A percentile compares a stretch with the other conserved stretches of the same genome.
Evolutionary conservation across 2,113 vertebrate species (phyloP).

Genomic region (Meriones unguiculatus): DNA sequence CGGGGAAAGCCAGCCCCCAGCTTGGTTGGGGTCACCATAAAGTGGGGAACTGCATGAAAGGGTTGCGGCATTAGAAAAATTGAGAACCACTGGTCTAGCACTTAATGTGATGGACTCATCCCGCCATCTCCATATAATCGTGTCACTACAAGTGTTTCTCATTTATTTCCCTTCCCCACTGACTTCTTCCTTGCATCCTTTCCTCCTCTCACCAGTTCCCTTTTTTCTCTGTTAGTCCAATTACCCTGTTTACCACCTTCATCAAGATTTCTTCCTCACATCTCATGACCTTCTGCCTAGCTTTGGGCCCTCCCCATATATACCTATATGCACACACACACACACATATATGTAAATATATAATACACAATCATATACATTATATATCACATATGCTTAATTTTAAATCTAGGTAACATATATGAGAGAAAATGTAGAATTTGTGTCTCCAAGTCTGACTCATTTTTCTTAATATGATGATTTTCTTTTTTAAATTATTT

Average conservation of each 20-base stretch:
- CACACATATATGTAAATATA: neutral
- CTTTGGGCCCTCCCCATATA: neutral
- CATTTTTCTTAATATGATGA: neutral
- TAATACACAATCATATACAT: neutral
- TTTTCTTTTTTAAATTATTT: neutral
- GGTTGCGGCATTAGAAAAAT: neutral
- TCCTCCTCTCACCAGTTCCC: fast-evolving
- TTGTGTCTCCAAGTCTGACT: neutral
- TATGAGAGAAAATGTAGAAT: neutral
- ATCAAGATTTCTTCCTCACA: neutral
- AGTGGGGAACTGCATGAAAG: neutral
- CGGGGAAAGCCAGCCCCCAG: too few relatives aligned
- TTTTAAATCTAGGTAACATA: neutral
- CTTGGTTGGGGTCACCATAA: neutral
- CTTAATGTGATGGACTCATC: neutral
- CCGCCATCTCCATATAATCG: neutral
- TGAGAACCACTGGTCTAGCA: too few relatives aligned
- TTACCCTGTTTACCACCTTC: neutral
- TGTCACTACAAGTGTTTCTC: neutral
- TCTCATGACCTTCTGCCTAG: too few relatives aligned
- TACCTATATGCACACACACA: neutral
- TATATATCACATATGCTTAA: neutral
- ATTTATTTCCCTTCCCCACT: fast-evolving
- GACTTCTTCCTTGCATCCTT: too few relatives aligned
- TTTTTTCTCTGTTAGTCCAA: neutral